These are phyloP conservation scores for Pediacus dermestoides DNA, from an alignment of 2,888 invertebrate genomes.

Conservation along the genomic window DNA sequence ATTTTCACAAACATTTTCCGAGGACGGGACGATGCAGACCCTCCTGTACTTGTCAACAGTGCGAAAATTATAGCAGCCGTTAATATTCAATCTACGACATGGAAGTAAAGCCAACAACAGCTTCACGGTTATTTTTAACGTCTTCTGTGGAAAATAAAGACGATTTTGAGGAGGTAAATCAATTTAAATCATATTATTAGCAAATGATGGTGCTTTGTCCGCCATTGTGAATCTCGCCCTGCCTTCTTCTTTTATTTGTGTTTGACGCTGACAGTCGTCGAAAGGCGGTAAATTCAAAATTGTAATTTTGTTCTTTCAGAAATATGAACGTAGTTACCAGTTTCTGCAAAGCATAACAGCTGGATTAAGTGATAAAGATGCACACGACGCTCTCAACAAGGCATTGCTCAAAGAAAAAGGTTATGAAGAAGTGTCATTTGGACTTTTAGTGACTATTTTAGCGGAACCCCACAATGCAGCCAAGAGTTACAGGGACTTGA, in stretches of 20 bases:
- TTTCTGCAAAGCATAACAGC: conserved; percentile 73
- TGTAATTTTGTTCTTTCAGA: conserved; percentile 60
- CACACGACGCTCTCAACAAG: conserved; percentile 86
- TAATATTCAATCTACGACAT: conserved; percentile 35
- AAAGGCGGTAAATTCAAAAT: conserved; percentile 45
- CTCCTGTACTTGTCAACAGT: conserved; percentile 57
- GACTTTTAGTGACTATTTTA: conserved; percentile 83
- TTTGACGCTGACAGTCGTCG: conserved; percentile 41
- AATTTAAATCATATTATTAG: conserved; percentile 33
- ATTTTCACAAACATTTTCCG: conserved; percentile 52
- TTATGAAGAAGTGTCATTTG: conserved; percentile 91
- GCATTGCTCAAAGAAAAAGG: conserved; percentile 83
- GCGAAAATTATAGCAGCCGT: conserved; percentile 56
- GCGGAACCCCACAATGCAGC: conserved; percentile 79
- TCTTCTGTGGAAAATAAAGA: conserved; percentile 84
- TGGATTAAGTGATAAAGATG: conserved; percentile 89
- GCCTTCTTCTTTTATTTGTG: conserved; percentile 45
- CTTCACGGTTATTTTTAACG: conserved; percentile 76
- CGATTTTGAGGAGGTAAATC: conserved; percentile 83
- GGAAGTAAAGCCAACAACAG: conserved; percentile 44
- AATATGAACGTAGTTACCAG: conserved; percentile 81
- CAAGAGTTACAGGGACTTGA: conserved; percentile 88
- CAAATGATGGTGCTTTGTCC: conserved; percentile 53
- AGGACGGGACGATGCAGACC: conserved; percentile 61
- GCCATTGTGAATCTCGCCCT: conserved; percentile 54